Evolutionary conservation across 2,888 invertebrate species (phyloP), one percentile per base, ranked within the genome.

Genomic region (Aphidoletes aphidimyza): DNA sequence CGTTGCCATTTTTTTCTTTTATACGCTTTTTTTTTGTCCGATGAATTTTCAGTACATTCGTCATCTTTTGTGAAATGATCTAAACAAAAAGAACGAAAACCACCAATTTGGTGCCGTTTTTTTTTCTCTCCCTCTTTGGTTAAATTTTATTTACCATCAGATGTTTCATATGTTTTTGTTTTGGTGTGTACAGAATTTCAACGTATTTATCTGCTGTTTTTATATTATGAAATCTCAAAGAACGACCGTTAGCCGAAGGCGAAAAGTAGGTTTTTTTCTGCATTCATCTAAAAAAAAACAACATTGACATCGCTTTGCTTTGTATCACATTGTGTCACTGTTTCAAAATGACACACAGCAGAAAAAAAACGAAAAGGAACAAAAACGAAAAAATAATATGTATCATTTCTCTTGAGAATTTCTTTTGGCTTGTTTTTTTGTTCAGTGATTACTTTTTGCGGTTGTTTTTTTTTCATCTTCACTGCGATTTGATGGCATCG

Each of bases 401-500:
- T 14, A 42, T 69, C 69, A 69, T 69, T 69, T 69, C 69, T 30
- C 34, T 69, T 69, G 11, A 6, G 34, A 69, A 69, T 69, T 54
- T 26, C 30, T 69, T 69, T 69, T 14, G 8, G 30, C 42, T 42
- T 42, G 8, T 42, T 42, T 69, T 69, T 69, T 17, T 69, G 26
- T 14, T 69, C 14, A 14, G 69, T 34, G 69, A 69, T 69, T 69
- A 69, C 30, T 69, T 69, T 69, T 30, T 69, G 69, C 34, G 69
- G 69, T 30, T 69, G 0, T 30, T 69, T 69, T 30, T 54, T 26
- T 54, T n/a, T n/a, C n/a, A n/a, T n/a, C n/a, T n/a, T 54, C 14
- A 22, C 34, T 69, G 69, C 69, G 34, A 69, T 69, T 69, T 30
- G 69, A 69, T 69, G 30, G 69, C 69, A 69, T 69, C 69, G 69